A percentile compares a stretch with the other conserved stretches of the same genome.
These are phyloP conservation scores for Aphelenchoides fujianensis DNA, from an alignment of 1,140 invertebrate species.

Conservation along the genomic window DNA sequence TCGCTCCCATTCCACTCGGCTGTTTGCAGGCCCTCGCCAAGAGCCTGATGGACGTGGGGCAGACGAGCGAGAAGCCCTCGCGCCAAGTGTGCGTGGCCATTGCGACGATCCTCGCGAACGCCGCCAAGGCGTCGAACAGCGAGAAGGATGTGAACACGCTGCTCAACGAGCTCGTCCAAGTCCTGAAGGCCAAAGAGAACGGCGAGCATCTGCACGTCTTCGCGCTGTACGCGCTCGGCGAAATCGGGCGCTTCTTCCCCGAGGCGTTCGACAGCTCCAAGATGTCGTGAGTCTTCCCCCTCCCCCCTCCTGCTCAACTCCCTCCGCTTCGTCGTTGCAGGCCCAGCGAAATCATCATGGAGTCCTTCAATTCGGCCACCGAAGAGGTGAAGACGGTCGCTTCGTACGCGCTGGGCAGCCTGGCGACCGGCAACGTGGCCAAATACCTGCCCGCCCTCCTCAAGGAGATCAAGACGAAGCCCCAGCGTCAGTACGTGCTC, in stretches of 20 bases:
- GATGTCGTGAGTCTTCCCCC: slow-evolving; percentile 65
- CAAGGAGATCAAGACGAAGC: slow-evolving; percentile 84
- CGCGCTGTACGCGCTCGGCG: slow-evolving; percentile 85
- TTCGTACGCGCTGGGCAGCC: slow-evolving; percentile 81
- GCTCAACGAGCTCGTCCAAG: slow-evolving; percentile 58
- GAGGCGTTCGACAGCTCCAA: slow-evolving; percentile 42
- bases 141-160: slow-evolving; percentile 53
- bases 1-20: slow-evolving; percentile 35
- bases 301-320: not conserved
- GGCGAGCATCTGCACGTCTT: slow-evolving; percentile 73
- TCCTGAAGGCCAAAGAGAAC: slow-evolving; percentile 64
- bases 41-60: slow-evolving; percentile 28
- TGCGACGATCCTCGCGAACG: slow-evolving; percentile 39
- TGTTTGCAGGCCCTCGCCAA: slow-evolving; percentile 38
- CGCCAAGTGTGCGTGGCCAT: slow-evolving; percentile 45
- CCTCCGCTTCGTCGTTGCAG: too few relatives aligned
- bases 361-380: slow-evolving; percentile 65
- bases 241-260: slow-evolving; percentile 76
- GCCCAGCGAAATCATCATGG: slow-evolving; percentile 42
- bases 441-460: slow-evolving; percentile 91
- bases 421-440: slow-evolving; percentile 87
- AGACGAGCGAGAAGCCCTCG: slow-evolving; percentile 13
- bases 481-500: slow-evolving; percentile 88
- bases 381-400: slow-evolving; percentile 83
- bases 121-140: slow-evolving; percentile 37